phyloP scores from a whole-genome alignment of 1,140 invertebrate species.

The Nasonia giraulti region DNA sequence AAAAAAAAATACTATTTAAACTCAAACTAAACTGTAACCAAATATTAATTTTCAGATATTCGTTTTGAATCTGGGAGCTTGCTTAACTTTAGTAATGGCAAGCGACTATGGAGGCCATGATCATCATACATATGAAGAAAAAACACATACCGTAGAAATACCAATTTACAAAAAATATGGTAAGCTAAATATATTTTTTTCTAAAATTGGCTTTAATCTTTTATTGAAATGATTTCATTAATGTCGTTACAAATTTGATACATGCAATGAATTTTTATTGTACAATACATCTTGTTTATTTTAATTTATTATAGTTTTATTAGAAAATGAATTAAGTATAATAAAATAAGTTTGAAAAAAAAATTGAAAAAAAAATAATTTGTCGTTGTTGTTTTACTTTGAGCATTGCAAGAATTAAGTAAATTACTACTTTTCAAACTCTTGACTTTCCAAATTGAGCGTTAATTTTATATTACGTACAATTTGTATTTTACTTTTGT shows the following conservation, averaged over 20 bases:
- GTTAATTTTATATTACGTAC: too few species aligned
- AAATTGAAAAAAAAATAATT: too few species aligned
- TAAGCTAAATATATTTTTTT: slow-evolving; percentile 49
- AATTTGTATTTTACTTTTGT: too few species aligned
- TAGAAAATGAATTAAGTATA: too few species aligned
- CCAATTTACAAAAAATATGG: slow-evolving; percentile 83
- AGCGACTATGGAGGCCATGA: slow-evolving; percentile 57
- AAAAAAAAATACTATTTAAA: not conserved
- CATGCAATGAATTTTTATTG: not conserved
- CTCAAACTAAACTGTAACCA: not conserved
- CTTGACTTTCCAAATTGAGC: too few species aligned
- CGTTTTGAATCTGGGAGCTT: slow-evolving; percentile 54
- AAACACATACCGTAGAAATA: slow-evolving; percentile 79
- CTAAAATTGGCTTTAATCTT: not conserved
- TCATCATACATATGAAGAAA: slow-evolving; percentile 68
- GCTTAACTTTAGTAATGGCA: slow-evolving; percentile 54
- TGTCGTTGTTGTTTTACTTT: too few species aligned
- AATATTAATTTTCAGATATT: slow-evolving; percentile 57
- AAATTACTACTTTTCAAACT: too few species aligned
- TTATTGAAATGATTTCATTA: not conserved
- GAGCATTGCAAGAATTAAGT: too few species aligned
- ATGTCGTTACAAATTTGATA: not conserved
- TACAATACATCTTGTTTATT: too few species aligned
- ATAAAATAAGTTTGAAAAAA: too few species aligned
- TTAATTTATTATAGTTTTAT: too few species aligned